Conservation (phyloP, 2,888 invertebrate species). For the Loripinus fragilis region DNA sequence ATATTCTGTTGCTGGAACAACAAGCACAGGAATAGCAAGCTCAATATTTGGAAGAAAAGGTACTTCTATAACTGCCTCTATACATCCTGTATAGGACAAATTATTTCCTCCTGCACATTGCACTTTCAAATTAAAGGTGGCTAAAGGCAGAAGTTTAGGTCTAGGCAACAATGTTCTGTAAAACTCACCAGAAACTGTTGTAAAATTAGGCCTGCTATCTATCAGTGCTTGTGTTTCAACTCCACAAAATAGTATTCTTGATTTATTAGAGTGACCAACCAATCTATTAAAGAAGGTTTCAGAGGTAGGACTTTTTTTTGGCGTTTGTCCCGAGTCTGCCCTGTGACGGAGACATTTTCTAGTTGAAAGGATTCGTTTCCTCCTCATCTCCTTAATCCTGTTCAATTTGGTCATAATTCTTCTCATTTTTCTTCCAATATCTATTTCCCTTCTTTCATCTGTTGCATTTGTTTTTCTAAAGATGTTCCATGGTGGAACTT, state of each 20-base stretch:
- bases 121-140: not conserved
- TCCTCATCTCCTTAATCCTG: not conserved
- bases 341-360: constrained; percentile 8
- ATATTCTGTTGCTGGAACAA: constrained; percentile 12
- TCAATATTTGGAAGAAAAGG: not conserved
- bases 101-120: not conserved
- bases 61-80: not conserved
- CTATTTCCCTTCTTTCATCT: too few species aligned
- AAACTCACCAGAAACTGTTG: constrained; percentile 3
- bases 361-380: constrained; percentile 14
- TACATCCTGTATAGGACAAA: constrained; percentile 13
- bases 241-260: not conserved
- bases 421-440: too few species aligned
- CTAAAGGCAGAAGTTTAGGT: not conserved
- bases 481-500: too few species aligned
- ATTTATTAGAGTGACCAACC: constrained; percentile 2
- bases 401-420: not conserved
- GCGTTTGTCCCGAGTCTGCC: constrained; percentile 15
- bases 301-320: not conserved
- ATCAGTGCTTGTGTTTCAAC: constrained; percentile 16
- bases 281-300: not conserved
- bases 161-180: not conserved
- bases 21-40: not conserved
- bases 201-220: constrained; percentile 23
- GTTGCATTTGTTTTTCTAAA: not conserved